These are phyloP conservation scores for Melanargia galathea DNA, from an alignment of 2,888 invertebrate species.

Conservation along the genomic window DNA sequence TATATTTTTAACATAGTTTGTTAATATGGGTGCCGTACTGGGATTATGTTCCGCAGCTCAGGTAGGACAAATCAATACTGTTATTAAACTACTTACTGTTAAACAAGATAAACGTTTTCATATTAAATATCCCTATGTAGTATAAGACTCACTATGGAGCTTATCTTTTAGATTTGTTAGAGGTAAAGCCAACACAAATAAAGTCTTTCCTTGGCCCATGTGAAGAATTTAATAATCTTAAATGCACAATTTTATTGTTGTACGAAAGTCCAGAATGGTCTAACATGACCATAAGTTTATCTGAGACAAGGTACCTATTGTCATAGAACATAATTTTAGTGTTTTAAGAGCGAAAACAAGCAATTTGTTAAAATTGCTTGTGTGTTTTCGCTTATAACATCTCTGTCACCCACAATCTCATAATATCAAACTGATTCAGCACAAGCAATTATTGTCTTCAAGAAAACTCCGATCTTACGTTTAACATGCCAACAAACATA, in stretches of 20 bases:
- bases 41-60: slow-evolving; percentile 84
- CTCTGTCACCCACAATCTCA: too few relatives aligned
- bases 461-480: too few relatives aligned
- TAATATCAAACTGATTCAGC: too few relatives aligned
- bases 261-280: background rate
- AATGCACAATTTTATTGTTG: background rate
- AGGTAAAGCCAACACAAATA: background rate
- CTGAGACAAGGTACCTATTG: background rate
- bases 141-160: background rate
- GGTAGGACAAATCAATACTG: slow-evolving; percentile 60
- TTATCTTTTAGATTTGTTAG: background rate
- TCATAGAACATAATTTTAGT: background rate
- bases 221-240: background rate
- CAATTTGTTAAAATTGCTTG: too few relatives aligned
- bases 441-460: too few relatives aligned
- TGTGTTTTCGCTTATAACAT: too few relatives aligned
- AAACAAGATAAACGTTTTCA: too few relatives aligned
- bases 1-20: background rate
- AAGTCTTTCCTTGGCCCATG: background rate
- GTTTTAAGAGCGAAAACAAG: background rate
- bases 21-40: slow-evolving; percentile 83
- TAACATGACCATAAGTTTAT: slow-evolving; percentile 1
- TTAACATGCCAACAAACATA: too few relatives aligned
- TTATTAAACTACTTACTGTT: background rate
- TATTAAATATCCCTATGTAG: background rate